Percentiles rank a stretch among this genome's conserved stretches.
Evolutionary conservation across 2,113 vertebrate genomes (phyloP).

Genomic region (Saccopteryx bilineata): DNA sequence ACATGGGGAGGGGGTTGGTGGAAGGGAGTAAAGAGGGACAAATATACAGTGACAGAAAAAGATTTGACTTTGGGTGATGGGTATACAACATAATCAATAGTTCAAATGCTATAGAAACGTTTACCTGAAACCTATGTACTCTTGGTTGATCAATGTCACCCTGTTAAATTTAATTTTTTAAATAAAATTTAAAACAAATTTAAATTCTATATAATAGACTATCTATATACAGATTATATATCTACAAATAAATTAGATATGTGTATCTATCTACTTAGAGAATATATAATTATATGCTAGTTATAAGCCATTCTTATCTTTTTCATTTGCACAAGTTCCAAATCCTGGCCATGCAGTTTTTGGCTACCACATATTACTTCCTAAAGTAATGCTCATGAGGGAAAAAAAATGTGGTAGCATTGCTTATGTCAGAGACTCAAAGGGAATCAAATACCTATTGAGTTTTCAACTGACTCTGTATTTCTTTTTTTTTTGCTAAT

Average conservation of each 20-base stretch:
- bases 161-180: too few species aligned
- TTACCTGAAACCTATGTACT: too few species aligned
- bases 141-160: too few species aligned
- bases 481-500: neutral
- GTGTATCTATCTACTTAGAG: neutral
- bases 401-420: neutral
- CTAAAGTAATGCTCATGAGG: neutral
- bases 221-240: neutral
- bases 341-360: neutral
- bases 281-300: neutral
- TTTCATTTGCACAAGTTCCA: conserved; percentile 29
- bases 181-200: neutral
- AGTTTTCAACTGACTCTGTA: neutral
- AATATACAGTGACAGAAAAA: too few species aligned
- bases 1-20: too few species aligned
- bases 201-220: neutral
- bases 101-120: too few species aligned
- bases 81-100: too few species aligned
- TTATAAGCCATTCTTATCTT: conserved; percentile 47
- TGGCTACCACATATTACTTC: neutral
- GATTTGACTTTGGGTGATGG: too few species aligned
- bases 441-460: neutral
- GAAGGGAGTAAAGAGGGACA: too few species aligned
- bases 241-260: neutral
- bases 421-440: neutral